A percentile compares a stretch with the other conserved stretches of the same genome.
Evolutionary conservation across 2,113 vertebrate species (phyloP).

Genomic region (Polypterus senegalus): DNA sequence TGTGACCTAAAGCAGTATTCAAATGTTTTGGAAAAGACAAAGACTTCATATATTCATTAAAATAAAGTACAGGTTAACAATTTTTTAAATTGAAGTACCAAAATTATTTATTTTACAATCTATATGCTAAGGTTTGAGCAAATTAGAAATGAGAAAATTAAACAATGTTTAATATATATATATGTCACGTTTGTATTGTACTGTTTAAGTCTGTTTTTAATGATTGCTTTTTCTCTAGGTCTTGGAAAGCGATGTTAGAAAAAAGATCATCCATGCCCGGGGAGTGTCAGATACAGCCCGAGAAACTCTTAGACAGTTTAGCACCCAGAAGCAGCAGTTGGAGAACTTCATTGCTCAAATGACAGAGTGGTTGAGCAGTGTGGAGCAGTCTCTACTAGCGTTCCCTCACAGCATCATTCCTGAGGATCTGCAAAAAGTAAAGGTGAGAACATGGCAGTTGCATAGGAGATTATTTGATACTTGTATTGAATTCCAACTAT

Average conservation of each 20-base stretch:
- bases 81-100: no score
- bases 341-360: conserved; percentile 64
- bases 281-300: conserved; percentile 67
- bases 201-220: neutral
- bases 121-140: no score
- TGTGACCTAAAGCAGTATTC: no score
- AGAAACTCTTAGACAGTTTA: conserved; percentile 71
- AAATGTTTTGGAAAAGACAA: no score
- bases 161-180: no score
- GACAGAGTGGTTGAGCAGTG: conserved; percentile 49
- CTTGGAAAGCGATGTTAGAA: conserved; percentile 73
- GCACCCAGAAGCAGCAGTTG: conserved; percentile 60
- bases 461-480: no score
- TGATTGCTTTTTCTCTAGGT: conserved; percentile 48
- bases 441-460: conserved; percentile 41
- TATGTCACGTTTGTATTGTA: no score
- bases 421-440: conserved; percentile 64
- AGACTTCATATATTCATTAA: no score
- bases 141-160: no score
- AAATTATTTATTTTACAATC: no score
- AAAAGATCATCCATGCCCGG: conserved; percentile 70
- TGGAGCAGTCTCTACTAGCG: conserved; percentile 56
- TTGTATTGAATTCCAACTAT: no score
- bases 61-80: no score
- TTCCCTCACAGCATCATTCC: conserved; percentile 48